A percentile compares a stretch with the other conserved stretches of the same genome.
These are phyloP conservation scores for Hesperia comma DNA, from an alignment of 2,888 invertebrate species.

Conservation along the genomic window DNA sequence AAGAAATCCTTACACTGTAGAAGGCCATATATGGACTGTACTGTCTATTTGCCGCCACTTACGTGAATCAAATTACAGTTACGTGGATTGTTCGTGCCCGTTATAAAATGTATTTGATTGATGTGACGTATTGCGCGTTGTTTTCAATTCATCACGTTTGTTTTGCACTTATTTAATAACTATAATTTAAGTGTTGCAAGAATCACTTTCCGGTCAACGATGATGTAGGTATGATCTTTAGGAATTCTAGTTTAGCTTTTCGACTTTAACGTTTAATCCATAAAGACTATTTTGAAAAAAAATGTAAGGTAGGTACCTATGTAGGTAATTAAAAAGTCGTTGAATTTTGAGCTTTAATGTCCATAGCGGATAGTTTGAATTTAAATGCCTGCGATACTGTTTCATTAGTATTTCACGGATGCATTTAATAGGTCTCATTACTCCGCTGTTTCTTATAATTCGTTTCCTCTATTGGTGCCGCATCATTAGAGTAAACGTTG, in stretches of 20 bases:
- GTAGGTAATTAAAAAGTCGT: not conserved
- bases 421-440: slow-evolving; percentile 42
- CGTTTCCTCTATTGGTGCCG: slow-evolving; percentile 31
- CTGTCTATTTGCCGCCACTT: too few relatives aligned
- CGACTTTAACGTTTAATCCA: not conserved
- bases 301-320: not conserved
- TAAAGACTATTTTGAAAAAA: slow-evolving; percentile 19
- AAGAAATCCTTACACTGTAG: too few relatives aligned
- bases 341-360: slow-evolving; percentile 12
- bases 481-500: slow-evolving; percentile 33
- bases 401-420: slow-evolving; percentile 41
- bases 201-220: slow-evolving; percentile 15
- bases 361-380: slow-evolving; percentile 5
- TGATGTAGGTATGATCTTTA: slow-evolving; percentile 4
- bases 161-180: slow-evolving; percentile 18
- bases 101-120: slow-evolving; percentile 5
- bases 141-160: slow-evolving; percentile 22
- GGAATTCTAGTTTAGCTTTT: not conserved
- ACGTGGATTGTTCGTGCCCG: not conserved
- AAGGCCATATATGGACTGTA: not conserved
- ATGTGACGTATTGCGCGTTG: slow-evolving; percentile 12
- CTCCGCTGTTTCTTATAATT: slow-evolving; percentile 33
- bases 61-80: too few relatives aligned
- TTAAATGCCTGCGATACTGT: not conserved
- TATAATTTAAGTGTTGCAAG: slow-evolving; percentile 12